These are phyloP conservation scores for Drosophila pachea DNA, from an alignment of 1,140 invertebrate species.

Conservation along the genomic window DNA sequence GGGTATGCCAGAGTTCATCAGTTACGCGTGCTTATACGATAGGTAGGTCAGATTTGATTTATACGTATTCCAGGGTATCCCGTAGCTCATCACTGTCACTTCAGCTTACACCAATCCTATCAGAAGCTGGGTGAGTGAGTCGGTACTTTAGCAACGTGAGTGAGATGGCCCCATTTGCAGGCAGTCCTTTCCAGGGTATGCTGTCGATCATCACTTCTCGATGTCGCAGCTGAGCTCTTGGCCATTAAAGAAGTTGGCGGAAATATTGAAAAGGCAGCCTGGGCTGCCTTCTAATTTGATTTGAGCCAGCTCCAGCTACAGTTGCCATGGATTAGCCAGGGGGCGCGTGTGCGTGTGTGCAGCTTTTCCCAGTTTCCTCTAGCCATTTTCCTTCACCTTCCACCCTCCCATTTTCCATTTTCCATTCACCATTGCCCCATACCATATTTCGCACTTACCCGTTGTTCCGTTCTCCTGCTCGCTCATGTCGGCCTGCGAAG, in stretches of 20 bases:
- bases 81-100: too few relatives aligned
- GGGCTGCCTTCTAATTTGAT: constrained; percentile 59
- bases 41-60: too few relatives aligned
- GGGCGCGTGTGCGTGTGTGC: neutral
- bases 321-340: constrained; percentile 19
- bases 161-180: too few relatives aligned
- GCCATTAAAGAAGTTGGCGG: neutral
- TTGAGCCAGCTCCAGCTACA: constrained; percentile 33
- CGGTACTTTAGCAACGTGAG: too few relatives aligned
- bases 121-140: too few relatives aligned
- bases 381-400: too few relatives aligned
- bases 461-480: constrained; percentile 69
- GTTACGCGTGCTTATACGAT: neutral
- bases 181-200: too few relatives aligned
- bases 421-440: too few relatives aligned
- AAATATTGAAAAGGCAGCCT: constrained; percentile 30
- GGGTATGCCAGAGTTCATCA: neutral
- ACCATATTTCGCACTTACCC: constrained; percentile 72
- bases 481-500: constrained; percentile 57
- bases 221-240: neutral
- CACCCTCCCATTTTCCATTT: too few relatives aligned
- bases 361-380: neutral
- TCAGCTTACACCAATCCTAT: too few relatives aligned
- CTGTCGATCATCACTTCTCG: neutral
- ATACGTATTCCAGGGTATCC: too few relatives aligned